phyloP scores from a whole-genome alignment of 1,140 invertebrate genomes.

The Telenomus remus region DNA sequence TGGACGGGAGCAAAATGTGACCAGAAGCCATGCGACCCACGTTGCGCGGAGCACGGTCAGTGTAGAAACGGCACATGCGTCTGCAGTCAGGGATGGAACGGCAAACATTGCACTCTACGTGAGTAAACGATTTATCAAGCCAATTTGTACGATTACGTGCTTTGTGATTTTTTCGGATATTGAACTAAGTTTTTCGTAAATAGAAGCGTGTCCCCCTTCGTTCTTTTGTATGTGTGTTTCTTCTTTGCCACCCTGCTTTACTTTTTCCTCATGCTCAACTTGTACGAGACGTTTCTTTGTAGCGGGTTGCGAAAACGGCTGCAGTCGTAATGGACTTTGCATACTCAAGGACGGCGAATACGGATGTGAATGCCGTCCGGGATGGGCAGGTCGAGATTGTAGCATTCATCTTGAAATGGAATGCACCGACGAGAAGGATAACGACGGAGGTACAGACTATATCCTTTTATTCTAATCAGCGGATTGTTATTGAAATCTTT shows the following conservation, averaged over 20 bases:
- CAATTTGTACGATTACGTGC: conserved; percentile 34
- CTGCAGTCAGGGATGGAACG: conserved; percentile 98
- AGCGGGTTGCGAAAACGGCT: conserved; percentile 97
- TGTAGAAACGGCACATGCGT: conserved; percentile 98
- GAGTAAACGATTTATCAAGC: conserved; percentile 75
- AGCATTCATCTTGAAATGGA: conserved; percentile 93
- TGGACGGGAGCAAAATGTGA: conserved; percentile 95
- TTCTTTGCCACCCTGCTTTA: not conserved
- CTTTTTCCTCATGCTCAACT: conserved; percentile 10
- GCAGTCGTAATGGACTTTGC: conserved; percentile 93
- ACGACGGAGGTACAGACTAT: conserved; percentile 89
- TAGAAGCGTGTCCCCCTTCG: not conserved
- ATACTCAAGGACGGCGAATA: conserved; percentile 89
- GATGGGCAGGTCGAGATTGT: conserved; percentile 94
- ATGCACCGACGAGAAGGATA: conserved; percentile 95
- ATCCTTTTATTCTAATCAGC: not conserved
- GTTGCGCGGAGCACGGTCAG: conserved; percentile 95
- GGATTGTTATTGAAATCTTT: not conserved
- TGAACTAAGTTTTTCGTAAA: conserved; percentile 24
- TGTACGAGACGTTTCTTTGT: conserved; percentile 58
- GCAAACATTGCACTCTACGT: conserved; percentile 96
- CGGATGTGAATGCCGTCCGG: conserved; percentile 91
- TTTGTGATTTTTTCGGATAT: conserved; percentile 24
- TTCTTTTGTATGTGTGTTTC: conserved; percentile 5
- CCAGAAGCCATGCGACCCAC: conserved; percentile 89